These are phyloP conservation scores for Calliphora vicina DNA, from an alignment of 1,140 invertebrate genomes.

Conservation along the genomic window DNA sequence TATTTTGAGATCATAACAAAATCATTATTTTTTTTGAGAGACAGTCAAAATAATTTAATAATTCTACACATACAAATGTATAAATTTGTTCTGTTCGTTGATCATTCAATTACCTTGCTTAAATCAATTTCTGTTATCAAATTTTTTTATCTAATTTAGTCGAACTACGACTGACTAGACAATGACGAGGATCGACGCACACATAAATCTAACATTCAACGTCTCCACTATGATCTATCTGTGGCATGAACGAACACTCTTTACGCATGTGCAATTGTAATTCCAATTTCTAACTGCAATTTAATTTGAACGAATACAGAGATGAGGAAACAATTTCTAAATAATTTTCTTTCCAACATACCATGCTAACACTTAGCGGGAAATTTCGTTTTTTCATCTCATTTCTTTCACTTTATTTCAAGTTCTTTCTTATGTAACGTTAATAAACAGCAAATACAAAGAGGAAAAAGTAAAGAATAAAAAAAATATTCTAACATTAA, in stretches of 20 bases:
- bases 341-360: not conserved
- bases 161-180: not conserved
- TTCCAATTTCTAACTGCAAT: not conserved
- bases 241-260: not conserved
- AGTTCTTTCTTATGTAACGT: not conserved
- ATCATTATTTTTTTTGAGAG: no score
- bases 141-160: not conserved
- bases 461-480: not conserved
- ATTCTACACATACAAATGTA: no score
- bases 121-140: not conserved
- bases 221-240: not conserved
- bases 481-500: slow-evolving; percentile 10
- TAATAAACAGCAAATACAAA: not conserved
- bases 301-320: not conserved
- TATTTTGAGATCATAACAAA: no score
- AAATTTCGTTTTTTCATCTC: not conserved
- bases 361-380: not conserved
- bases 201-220: not conserved
- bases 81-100: not conserved
- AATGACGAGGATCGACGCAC: not conserved
- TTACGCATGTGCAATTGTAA: not conserved
- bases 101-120: not conserved
- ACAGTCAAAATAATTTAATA: no score
- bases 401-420: not conserved
- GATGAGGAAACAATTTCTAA: not conserved